Evolutionary conservation across 37 sponge, comb jelly and placozoan species (phyloP), one percentile per base, ranked within the genome.

Genomic region (Cliona cf. orientalis): DNA sequence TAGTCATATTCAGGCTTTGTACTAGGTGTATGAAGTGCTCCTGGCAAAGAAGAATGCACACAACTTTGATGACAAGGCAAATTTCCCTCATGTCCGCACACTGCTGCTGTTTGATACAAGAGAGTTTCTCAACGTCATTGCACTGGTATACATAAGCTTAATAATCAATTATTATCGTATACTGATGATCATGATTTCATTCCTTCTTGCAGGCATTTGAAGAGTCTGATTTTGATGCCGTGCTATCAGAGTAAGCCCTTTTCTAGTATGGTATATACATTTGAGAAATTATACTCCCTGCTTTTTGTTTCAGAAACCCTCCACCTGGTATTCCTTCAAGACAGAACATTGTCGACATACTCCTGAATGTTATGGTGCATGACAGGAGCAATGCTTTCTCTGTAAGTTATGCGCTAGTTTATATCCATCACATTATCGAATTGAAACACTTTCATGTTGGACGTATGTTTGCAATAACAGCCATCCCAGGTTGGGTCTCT

Each of bases 101-200:
- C 87, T 92, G 26, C 85, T 92, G 5, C 59, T 84, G 33, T 94
- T 91, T 80, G 95, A 94, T 62, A 84, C 95, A 31, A 58, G 93
- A 64, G 95, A 91, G 37, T 91, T 94, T 58, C 89, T 94, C 64
- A 94, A 94, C 74, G 95, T 94, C 14, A 57, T 94, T 25, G 58
- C 95, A 14, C 49, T 94, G 66, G 95, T 91, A 35, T 61, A n/a
- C n/a, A n/a, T n/a, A n/a, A n/a, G n/a, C n/a, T n/a, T n/a, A n/a
- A n/a, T n/a, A n/a, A n/a, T n/a, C n/a, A n/a, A n/a, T n/a, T n/a
- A n/a, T n/a, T n/a, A n/a, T n/a, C n/a, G n/a, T n/a, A n/a, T n/a
- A n/a, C n/a, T n/a, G n/a, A n/a, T n/a, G n/a, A n/a, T n/a, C n/a
- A n/a, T n/a, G 42, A 6, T 3, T 23, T 71, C n/a, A n/a, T n/a